Evolutionary conservation across 30 jellyfish, hydroid and myxozoan species (phyloP), one percentile per base, ranked within the genome.

Genomic region (Hydra vulgaris): DNA sequence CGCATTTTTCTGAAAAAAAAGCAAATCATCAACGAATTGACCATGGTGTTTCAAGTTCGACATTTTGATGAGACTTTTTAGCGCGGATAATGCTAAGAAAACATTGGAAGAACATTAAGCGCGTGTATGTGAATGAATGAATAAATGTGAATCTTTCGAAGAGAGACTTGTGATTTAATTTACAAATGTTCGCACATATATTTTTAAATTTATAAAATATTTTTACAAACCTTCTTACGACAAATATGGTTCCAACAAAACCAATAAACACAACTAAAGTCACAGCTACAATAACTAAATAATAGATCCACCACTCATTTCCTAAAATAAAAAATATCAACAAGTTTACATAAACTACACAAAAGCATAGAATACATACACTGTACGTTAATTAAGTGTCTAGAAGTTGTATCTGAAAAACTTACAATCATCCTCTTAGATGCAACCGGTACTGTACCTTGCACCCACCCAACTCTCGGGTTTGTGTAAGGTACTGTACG

Each of bases 141-240:
- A n/a, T n/a, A n/a, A n/a, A n/a, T n/a, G n/a, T n/a, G n/a, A n/a
- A n/a, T n/a, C n/a, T n/a, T n/a, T n/a, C n/a, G n/a, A n/a, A n/a
- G n/a, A n/a, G n/a, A n/a, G n/a, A n/a, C n/a, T n/a, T n/a, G n/a
- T n/a, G n/a, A n/a, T n/a, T n/a, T n/a, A n/a, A n/a, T n/a, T n/a
- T n/a, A n/a, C n/a, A n/a, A n/a, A n/a, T n/a, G n/a, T n/a, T n/a
- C n/a, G n/a, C n/a, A n/a, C n/a, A n/a, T n/a, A n/a, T n/a, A n/a
- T n/a, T n/a, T n/a, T n/a, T n/a, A n/a, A n/a, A n/a, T n/a, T n/a
- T n/a, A n/a, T n/a, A n/a, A n/a, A n/a, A n/a, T n/a, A n/a, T n/a
- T n/a, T n/a, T n/a, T n/a, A n/a, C n/a, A n/a, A n/a, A 78, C 85
- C 85, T 78, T 78, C 85, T 78, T n/a, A 78, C 67, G 1, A 78